phyloP scores from a whole-genome alignment of 2,888 invertebrate species.

The Tinea semifulvella region DNA sequence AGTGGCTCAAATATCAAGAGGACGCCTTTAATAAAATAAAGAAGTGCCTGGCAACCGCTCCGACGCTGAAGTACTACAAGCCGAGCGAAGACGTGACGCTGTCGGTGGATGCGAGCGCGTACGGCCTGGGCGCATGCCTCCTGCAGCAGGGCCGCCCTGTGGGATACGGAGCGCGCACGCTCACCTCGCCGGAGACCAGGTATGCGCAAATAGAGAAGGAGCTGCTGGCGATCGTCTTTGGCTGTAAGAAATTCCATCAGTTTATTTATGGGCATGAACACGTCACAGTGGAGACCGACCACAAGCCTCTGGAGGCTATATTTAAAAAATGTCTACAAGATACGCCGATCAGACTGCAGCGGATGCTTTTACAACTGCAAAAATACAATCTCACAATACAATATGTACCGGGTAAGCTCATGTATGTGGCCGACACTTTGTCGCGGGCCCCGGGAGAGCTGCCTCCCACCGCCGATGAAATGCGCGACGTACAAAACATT shows the following conservation, averaged over 20 bases:
- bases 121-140: constrained; percentile 17
- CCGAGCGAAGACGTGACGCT: constrained; percentile 15
- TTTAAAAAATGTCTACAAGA: constrained; percentile 24
- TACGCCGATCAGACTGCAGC: constrained; percentile 24
- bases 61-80: constrained; percentile 16
- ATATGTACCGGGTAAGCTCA: constrained; percentile 25
- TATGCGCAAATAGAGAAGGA: constrained; percentile 22
- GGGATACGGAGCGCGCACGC: constrained; percentile 18
- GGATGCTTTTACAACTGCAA: constrained; percentile 25
- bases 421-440: constrained; percentile 27
- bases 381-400: constrained; percentile 24
- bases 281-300: constrained; percentile 26
- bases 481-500: constrained; percentile 11
- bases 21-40: constrained; percentile 13
- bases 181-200: constrained; percentile 16
- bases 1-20: constrained; percentile 13
- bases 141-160: constrained; percentile 17
- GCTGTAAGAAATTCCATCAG: constrained; percentile 20
- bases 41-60: constrained; percentile 11
- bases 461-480: constrained; percentile 14
- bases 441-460: constrained; percentile 23
- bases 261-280: constrained; percentile 21
- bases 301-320: constrained; percentile 28
- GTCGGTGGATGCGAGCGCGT: constrained; percentile 17
- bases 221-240: constrained; percentile 20